Base-by-base conservation (phyloP, 2,113 vertebrate genomes). In the Ptychochromis oligacanthus region DNA sequence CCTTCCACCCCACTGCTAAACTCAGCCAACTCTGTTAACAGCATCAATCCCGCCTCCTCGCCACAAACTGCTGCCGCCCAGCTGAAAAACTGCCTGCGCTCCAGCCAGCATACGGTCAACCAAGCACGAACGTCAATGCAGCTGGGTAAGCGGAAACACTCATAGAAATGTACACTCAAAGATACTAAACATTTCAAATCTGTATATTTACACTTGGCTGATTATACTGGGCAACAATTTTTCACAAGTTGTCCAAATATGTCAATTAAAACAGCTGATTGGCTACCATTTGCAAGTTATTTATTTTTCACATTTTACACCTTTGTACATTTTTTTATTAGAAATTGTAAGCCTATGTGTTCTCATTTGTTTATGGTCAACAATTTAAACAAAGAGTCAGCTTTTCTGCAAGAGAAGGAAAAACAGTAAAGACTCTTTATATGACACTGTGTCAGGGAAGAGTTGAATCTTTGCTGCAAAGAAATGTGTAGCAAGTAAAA, bases 41-140 rank as follows among this genome's bases (percentile, higher is more conserved):
- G 60, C 40, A 43, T 74, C 87, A 52, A 95, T 93, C 80, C 96
- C 86, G 96, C 64, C 72, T 93, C 92, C 20, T 97, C 97, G 76
- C 96, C 96, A 7, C 97, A 96, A 80, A 92, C 92, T 0, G 95
- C 95, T 40, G 95, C 97, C 17, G 95, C 96, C 0, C 96, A 97
- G 62, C 92, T 96, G 20, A 96, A 92, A 87, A 98, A 95, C 93
- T 98, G 97, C 90, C 94, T 97, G 84, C 94, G 97, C 80, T 95
- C 96, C 2, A 92, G 96, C 5, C 97, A 98, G 93, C 95, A 95
- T n/a, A 80, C 90, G 0, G 92, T 77, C 85, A 93, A 93, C 95
- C 97, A 97, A 89, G 76, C 95, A 8, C 96, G 97, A 88, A 95
- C 87, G 22, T 64, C 96, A 80, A 89, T 96, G 91, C 96, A 97